Evolutionary conservation across 1,140 invertebrate species (phyloP), one percentile per base, ranked within the genome.

Genomic region (Tetragnatha versicolor): DNA sequence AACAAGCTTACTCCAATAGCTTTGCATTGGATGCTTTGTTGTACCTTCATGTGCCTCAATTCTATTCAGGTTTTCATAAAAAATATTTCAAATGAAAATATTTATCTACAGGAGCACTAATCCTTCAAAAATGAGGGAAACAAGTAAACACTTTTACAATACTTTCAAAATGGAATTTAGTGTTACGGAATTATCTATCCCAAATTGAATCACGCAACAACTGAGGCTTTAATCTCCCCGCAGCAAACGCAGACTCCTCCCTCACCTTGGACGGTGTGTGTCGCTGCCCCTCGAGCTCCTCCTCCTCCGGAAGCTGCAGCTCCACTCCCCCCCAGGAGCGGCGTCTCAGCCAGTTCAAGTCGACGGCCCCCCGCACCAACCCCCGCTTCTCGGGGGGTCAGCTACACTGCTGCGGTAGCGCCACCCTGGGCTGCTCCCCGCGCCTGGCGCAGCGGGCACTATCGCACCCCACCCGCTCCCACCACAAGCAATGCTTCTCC

Each of bases 321-420:
- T 84, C 83, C n/a, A 84, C 83, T 2, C 81, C 83, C 20, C 83
- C 82, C 9, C 63, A 79, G 27, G 82, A 83, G 33, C 37, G 84
- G n/a, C 73, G 81, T 17, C 66, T 53, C 31, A 70, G 37, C 53
- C 65, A 77, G 4, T 84, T 83, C 69, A 83, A 83, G 63, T 83
- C 84, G 4, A 81, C 81, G 35, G 84, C 84, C 33, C 84, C 84
- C 3, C 81, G 84, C 29, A 85, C 84, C 5, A 85, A 85, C 63
- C 84, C 84, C 17, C 72, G 83, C 5, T 84, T 81, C 27, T 77
- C 72, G 3, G 73, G 73, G 2, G 72, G 55, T 12, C 31, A 58
- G 5, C n/a, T n/a, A n/a, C 72, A 63, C n/a, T 35, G 42, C 6
- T 79, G 76, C 35, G 60, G 65, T 29, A 69, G 37, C 35, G 65